These are phyloP conservation scores for Vidua macroura DNA, from an alignment of 2,113 vertebrate species.

Conservation along the genomic window DNA sequence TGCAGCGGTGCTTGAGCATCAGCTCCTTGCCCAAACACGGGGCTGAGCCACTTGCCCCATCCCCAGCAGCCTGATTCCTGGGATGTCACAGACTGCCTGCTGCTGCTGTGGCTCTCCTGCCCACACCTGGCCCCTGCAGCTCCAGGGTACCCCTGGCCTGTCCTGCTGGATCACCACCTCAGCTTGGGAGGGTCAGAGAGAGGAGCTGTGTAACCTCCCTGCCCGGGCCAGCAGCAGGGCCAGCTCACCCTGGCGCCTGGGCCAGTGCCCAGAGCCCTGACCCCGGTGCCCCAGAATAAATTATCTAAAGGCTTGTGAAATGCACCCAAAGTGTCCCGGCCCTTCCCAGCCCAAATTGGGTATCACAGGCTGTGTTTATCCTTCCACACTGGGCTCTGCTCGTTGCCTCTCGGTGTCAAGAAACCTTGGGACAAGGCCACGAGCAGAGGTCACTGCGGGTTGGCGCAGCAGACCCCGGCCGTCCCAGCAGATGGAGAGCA, in stretches of 20 bases:
- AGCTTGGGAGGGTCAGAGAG: background rate
- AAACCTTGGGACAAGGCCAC: background rate
- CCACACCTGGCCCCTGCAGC: background rate
- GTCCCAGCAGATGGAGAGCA: background rate
- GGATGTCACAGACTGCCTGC: fast-evolving
- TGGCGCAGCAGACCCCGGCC: background rate
- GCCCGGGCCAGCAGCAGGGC: background rate
- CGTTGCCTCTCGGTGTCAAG: background rate
- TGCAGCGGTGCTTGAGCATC: background rate
- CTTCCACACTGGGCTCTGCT: background rate
- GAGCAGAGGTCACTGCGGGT: background rate
- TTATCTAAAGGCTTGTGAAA: slow-evolving; percentile 25
- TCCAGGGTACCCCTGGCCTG: background rate
- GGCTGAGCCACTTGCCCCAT: background rate
- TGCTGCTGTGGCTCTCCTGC: background rate
- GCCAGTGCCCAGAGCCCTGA: background rate
- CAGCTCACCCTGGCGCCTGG: background rate
- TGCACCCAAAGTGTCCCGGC: slow-evolving; percentile 5
- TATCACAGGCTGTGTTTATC: background rate
- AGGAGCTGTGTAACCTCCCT: background rate
- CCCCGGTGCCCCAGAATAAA: background rate
- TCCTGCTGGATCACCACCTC: background rate
- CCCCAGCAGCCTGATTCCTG: background rate
- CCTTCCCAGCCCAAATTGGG: slow-evolving; percentile 26
- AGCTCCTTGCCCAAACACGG: background rate